Evolutionary conservation across 2,113 vertebrate genomes (phyloP), one percentile per base, ranked within the genome.

Genomic region (Anguilla rostrata): DNA sequence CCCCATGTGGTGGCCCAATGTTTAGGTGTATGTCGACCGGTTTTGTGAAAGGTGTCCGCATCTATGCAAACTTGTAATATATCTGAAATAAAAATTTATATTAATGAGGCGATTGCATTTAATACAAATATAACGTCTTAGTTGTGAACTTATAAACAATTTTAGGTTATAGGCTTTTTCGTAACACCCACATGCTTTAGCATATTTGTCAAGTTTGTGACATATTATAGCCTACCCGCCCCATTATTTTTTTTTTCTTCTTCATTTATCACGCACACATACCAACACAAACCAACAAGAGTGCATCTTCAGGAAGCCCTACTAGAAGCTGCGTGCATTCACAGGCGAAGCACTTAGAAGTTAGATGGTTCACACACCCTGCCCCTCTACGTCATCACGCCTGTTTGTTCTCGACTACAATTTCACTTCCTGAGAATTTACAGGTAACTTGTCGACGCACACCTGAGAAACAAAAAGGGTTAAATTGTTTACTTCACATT

Each of bases 361-460:
- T 49, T 29, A 40, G 20, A 81, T 14, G 39, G 79, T 81, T 81
- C 39, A 22, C 82, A 83, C 82, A 83, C 82, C 82, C 82, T 53
- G 82, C 14, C 49, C 29, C n/a, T 7, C 71, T 40, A 80, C 86
- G 78, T 80, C 83, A 86, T n/a, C 11, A 43, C 63, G 83, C 39
- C 49, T 84, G 83, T 71, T 84, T 57, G 46, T 14, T 88, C 29
- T 89, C 90, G 34, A 75, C 39, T 94, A 39, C 90, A 90, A 91
- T 95, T 97, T 90, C 95, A 96, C 94, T 97, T 97, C 96, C 95
- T 95, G 96, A 90, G 87, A 89, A 39, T 87, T 84, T 90, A 89
- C 93, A 92, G 90, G 92, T 89, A 88, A 87, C 86, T 34, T 34
- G 71, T 29, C 6, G 83, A 41, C 88, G 92, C 88, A 87, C 90